These are phyloP conservation scores for Champsocephalus gunnari DNA, from an alignment of 2,797 vertebrate species.

Conservation along the genomic window DNA sequence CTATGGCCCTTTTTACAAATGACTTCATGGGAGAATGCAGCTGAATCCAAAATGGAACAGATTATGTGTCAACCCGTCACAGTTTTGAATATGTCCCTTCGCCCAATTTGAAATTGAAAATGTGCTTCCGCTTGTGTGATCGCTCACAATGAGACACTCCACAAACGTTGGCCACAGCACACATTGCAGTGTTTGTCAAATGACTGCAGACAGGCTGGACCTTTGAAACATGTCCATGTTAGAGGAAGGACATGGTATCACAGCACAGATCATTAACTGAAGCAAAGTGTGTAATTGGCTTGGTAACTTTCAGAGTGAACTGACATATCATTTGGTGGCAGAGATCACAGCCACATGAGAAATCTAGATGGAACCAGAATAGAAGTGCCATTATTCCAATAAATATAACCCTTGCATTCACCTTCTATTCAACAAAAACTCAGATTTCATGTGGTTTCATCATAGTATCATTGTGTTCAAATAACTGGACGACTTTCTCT, in stretches of 20 bases:
- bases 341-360: conserved; percentile 76
- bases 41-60: conserved; percentile 62
- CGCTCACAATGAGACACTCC: conserved; percentile 56
- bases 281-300: conserved; percentile 61
- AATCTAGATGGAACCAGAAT: conserved; percentile 64
- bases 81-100: conserved; percentile 55
- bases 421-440: conserved; percentile 67
- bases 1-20: conserved; percentile 54
- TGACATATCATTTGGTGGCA: conserved; percentile 55
- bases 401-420: conserved; percentile 70
- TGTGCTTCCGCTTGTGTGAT: conserved; percentile 62
- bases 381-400: conserved; percentile 77
- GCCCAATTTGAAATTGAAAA: conserved; percentile 66
- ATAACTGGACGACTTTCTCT: conserved; percentile 55
- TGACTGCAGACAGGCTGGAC: conserved; percentile 59
- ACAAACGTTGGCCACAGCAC: conserved; percentile 39
- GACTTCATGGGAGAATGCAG: conserved; percentile 62
- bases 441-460: conserved; percentile 78
- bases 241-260: conserved; percentile 55
- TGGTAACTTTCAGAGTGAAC: conserved; percentile 69
- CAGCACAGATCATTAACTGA: conserved; percentile 71
- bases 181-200: conserved; percentile 63
- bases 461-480: conserved; percentile 77
- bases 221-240: conserved; percentile 53
- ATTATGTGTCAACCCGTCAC: conserved; percentile 62